These are phyloP conservation scores for Portevinia maculata DNA, from an alignment of 2,888 invertebrate species.

Conservation along the genomic window DNA sequence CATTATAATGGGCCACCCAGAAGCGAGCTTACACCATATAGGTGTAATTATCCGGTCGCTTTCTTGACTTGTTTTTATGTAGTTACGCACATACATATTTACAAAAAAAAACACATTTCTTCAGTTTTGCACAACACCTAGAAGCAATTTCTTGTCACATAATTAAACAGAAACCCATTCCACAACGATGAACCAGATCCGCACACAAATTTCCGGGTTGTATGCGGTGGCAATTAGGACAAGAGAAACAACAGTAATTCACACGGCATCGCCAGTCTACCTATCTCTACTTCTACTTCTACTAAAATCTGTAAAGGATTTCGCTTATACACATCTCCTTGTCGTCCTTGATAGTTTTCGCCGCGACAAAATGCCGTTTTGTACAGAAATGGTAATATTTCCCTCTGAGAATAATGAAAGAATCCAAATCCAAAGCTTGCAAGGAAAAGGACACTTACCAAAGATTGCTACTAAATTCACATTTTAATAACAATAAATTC, in stretches of 20 bases:
- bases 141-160: slow-evolving; percentile 54
- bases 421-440: not conserved
- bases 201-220: slow-evolving; percentile 51
- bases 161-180: slow-evolving; percentile 50
- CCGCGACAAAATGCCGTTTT: slow-evolving; percentile 13
- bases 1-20: slow-evolving; percentile 47
- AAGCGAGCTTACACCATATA: slow-evolving; percentile 17
- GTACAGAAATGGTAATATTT: slow-evolving; percentile 8
- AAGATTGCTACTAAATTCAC: slow-evolving; percentile 61
- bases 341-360: slow-evolving; percentile 18
- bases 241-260: slow-evolving; percentile 60
- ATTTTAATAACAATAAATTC: slow-evolving; percentile 74
- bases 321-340: not conserved
- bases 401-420: slow-evolving; percentile 28
- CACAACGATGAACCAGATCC: slow-evolving; percentile 33
- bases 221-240: slow-evolving; percentile 64
- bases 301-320: slow-evolving; percentile 18
- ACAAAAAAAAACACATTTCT: slow-evolving; percentile 2
- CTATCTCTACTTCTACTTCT: not conserved
- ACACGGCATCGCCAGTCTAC: slow-evolving; percentile 23
- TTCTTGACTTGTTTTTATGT: slow-evolving; percentile 13
- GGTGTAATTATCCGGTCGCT: slow-evolving; percentile 33
- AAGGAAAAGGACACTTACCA: slow-evolving; percentile 42
- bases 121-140: not conserved
- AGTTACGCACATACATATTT: no score